Percentiles rank a stretch among this genome's conserved stretches.
Evolutionary conservation across 2,888 invertebrate genomes (phyloP).

Genomic region (Pherbina coryleti): DNA sequence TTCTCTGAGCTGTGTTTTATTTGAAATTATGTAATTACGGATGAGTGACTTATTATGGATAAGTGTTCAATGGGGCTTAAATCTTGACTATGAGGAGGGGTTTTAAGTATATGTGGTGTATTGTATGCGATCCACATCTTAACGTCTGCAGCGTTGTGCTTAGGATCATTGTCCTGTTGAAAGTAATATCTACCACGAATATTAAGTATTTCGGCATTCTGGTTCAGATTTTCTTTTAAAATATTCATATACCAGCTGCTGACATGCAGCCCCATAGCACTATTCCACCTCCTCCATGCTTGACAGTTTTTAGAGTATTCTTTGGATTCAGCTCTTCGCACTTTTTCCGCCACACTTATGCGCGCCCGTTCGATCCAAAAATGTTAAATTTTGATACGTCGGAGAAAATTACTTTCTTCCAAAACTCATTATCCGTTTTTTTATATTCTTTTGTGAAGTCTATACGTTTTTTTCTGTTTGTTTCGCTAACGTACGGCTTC

Average conservation of each 20-base stretch:
- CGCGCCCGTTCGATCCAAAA: too few relatives aligned
- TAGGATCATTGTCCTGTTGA: neutral
- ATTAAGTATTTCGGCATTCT: neutral
- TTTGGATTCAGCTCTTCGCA: too few relatives aligned
- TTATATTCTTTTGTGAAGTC: too few relatives aligned
- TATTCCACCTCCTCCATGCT: too few relatives aligned
- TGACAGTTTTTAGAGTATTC: too few relatives aligned
- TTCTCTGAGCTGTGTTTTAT: neutral
- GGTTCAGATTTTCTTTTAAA: neutral
- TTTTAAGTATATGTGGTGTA: neutral
- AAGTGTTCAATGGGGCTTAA: constrained; percentile 6
- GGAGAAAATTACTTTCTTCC: too few relatives aligned
- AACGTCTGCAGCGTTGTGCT: constrained; percentile 6
- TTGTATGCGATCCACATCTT: constrained; percentile 8
- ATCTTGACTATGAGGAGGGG: constrained; percentile 13
- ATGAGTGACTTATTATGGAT: neutral
- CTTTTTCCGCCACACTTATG: too few relatives aligned
- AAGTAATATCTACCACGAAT: neutral
- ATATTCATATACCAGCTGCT: neutral
- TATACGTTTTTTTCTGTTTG: too few relatives aligned
- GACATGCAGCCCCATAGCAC: too few relatives aligned
- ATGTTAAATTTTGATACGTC: too few relatives aligned
- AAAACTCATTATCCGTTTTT: too few relatives aligned
- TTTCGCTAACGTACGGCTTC: too few relatives aligned
- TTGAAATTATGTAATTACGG: neutral